Percentiles rank a stretch among this genome's conserved stretches.
Evolutionary conservation across 2,113 vertebrate genomes (phyloP).

Genomic region (Oreochromis spilurus): DNA sequence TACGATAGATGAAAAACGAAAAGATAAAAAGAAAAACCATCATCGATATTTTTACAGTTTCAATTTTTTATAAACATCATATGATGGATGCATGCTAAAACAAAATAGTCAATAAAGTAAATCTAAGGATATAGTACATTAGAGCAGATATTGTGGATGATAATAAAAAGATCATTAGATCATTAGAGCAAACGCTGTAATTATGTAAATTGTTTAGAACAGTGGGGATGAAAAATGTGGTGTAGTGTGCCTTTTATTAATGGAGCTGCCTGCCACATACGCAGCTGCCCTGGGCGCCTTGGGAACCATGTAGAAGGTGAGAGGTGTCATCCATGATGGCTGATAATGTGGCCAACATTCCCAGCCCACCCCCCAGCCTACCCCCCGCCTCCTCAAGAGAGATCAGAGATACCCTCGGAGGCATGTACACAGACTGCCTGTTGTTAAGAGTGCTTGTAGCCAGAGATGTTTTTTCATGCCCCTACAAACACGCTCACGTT

Average conservation of each 20-base stretch:
- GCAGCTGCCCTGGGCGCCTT: neutral
- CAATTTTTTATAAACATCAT: neutral
- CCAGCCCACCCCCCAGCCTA: neutral
- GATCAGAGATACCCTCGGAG: neutral
- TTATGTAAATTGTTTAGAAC: neutral
- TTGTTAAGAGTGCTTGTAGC: slow-evolving; percentile 24
- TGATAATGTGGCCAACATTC: slow-evolving; percentile 33
- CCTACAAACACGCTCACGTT: slow-evolving; percentile 2
- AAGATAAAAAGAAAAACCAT: neutral
- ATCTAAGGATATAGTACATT: neutral
- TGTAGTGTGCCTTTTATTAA: neutral
- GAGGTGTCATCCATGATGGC: slow-evolving; percentile 25
- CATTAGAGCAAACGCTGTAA: neutral
- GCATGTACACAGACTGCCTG: slow-evolving; percentile 18
- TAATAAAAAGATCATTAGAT: neutral
- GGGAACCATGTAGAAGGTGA: slow-evolving; percentile 1
- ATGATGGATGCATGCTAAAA: neutral
- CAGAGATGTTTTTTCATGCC: slow-evolving; percentile 32
- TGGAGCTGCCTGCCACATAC: neutral
- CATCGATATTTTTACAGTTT: neutral
- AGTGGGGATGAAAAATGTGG: neutral
- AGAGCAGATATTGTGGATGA: neutral
- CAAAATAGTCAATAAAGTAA: neutral
- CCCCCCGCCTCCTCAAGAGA: neutral
- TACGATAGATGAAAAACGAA: neutral